A percentile compares a stretch with the other conserved stretches of the same genome.
Evolutionary conservation across 2,888 invertebrate species (phyloP).

Genomic region (Idaea dimidiata): DNA sequence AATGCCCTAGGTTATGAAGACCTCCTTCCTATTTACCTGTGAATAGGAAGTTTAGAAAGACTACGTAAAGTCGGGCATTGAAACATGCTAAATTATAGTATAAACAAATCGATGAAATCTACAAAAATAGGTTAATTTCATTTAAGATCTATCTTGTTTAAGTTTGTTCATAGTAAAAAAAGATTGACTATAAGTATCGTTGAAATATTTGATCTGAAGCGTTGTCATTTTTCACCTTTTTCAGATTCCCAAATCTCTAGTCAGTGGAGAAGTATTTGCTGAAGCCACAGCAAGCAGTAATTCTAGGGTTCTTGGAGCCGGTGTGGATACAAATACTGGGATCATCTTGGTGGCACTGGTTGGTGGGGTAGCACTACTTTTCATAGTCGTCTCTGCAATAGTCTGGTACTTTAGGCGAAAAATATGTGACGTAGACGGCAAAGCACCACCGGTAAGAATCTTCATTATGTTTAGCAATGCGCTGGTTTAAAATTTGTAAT

Average conservation of each 20-base stretch:
- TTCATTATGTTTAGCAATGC: not conserved
- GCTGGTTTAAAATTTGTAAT: not conserved
- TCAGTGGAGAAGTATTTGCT: conserved; percentile 46
- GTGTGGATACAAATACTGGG: conserved; percentile 42
- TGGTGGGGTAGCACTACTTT: conserved; percentile 53
- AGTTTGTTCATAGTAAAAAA: no score
- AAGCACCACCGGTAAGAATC: conserved; percentile 64
- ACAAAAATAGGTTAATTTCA: no score
- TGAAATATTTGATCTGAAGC: no score
- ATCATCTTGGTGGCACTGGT: conserved; percentile 48
- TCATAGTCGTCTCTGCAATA: conserved; percentile 45
- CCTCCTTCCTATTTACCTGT: no score
- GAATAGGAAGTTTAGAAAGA: no score
- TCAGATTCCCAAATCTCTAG: conserved; percentile 54
- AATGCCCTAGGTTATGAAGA: no score
- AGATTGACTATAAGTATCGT: no score
- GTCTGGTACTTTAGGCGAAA: conserved; percentile 60
- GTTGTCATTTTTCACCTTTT: no score
- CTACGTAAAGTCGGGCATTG: no score
- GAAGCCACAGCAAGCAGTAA: conserved; percentile 50
- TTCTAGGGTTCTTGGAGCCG: conserved; percentile 40
- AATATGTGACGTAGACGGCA: conserved; percentile 62
- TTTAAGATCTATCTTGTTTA: no score
- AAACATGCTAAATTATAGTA: no score
- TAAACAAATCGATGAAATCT: no score